These are phyloP conservation scores for Ypsolopha sequella DNA, from an alignment of 2,888 invertebrate species.

Conservation along the genomic window DNA sequence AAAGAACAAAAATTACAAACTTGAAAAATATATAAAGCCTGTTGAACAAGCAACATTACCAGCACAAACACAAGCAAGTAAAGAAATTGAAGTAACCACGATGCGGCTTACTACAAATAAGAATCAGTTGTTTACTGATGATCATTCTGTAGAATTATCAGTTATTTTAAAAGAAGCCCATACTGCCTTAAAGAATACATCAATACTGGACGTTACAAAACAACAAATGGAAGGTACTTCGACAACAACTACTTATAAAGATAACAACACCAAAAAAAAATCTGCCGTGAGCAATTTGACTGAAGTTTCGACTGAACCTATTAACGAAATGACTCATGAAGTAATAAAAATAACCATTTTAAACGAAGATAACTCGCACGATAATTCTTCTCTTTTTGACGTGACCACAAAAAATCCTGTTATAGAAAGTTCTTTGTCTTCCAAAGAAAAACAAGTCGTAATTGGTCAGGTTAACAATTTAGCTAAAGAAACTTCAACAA, in stretches of 20 bases:
- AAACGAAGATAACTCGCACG: slow-evolving; percentile 20
- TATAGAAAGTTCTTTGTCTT: slow-evolving; percentile 14
- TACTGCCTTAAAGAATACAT: slow-evolving; percentile 8
- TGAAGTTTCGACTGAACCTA: neutral
- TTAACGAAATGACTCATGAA: slow-evolving; percentile 21
- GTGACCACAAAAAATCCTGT: slow-evolving; percentile 37
- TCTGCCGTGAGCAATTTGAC: slow-evolving; percentile 3
- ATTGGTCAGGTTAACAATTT: neutral
- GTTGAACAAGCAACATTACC: slow-evolving; percentile 16
- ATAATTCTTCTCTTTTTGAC: slow-evolving; percentile 26
- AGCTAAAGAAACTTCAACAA: neutral
- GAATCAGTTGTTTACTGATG: slow-evolving; percentile 17
- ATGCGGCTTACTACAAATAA: slow-evolving; percentile 1
- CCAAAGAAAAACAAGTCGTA: neutral
- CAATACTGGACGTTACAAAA: slow-evolving; percentile 11
- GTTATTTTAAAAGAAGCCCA: slow-evolving; percentile 43
- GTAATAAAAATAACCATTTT: slow-evolving; percentile 31
- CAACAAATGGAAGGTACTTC: slow-evolving; percentile 16
- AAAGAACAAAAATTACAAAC: slow-evolving; percentile 30
- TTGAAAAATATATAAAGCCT: slow-evolving; percentile 14
- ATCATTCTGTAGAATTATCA: slow-evolving; percentile 41
- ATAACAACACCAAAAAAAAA: slow-evolving; percentile 3
- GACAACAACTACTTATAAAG: neutral
- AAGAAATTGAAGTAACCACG: too few relatives aligned
- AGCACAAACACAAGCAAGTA: slow-evolving; percentile 9